Percentiles rank a stretch among this genome's conserved stretches.
Conservation (phyloP, 2,797 vertebrate species). For the Percopsis omiscomaycus region DNA sequence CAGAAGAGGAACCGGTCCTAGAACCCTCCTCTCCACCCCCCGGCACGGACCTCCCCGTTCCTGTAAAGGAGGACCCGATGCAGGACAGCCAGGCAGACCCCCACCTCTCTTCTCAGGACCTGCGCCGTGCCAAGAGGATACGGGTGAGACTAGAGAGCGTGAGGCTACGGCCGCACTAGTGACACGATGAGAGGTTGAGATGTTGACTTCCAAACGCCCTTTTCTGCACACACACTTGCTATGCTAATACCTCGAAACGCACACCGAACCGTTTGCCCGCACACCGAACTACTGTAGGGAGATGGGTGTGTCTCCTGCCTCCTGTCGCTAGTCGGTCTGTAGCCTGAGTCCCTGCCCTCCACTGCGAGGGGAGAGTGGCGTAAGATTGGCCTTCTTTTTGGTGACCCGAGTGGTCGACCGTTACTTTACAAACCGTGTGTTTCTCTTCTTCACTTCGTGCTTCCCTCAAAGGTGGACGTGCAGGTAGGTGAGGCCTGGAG, state of each 20-base stretch:
- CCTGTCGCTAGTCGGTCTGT: no score
- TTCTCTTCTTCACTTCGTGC: conserved; percentile 77
- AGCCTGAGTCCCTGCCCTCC: background rate
- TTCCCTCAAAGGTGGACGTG: conserved; percentile 89
- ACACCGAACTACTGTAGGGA: no score
- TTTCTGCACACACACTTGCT: no score
- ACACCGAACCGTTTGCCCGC: no score
- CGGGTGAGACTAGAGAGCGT: conserved; percentile 56
- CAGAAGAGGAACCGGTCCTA: conserved; percentile 41
- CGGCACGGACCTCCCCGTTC: conserved; percentile 38
- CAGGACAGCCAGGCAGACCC: conserved; percentile 70
- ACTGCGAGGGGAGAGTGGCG: background rate
- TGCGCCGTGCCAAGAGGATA: conserved; percentile 93
- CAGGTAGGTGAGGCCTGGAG: conserved; percentile 83
- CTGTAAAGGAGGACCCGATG: conserved; percentile 77
- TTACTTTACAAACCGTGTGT: conserved; percentile 65
- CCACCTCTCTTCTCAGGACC: conserved; percentile 88
- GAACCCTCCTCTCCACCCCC: conserved; percentile 48
- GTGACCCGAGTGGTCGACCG: conserved; percentile 17
- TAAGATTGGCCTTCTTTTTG: conserved; percentile 12
- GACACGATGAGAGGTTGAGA: background rate
- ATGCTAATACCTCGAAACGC: no score
- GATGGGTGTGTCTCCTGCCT: no score
- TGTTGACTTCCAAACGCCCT: background rate
- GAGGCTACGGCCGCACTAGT: background rate